Evolutionary conservation across 2,888 invertebrate genomes (phyloP), one percentile per base, ranked within the genome.

Genomic region (Chymomyza caudatula): DNA sequence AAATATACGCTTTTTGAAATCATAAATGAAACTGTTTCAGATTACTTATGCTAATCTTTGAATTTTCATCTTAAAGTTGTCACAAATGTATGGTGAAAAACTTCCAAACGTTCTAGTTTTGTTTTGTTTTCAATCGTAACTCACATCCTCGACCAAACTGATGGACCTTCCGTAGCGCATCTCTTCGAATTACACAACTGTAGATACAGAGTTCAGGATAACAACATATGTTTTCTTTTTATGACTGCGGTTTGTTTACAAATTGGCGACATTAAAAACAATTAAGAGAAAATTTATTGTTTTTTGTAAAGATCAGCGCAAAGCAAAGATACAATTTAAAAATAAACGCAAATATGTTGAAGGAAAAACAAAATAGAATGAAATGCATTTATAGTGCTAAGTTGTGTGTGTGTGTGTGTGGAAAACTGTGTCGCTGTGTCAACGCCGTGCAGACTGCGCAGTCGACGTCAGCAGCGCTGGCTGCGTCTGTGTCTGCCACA

Each of bases 351-450:
- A 71, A 76, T 22, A 57, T 64, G 56, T 54, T 65, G 60, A 53
- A 62, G 51, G 63, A 69, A 69, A 69, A 69, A 73, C 60, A 25
- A 47, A 49, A 20, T 22, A 29, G 53, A 61, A 25, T n/a, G 25
- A 23, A 53, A 53, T 70, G 65, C 54, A 51, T 51, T 20, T 13
- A 51, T 20, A 20, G 44, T 37, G 65, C 62, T 4, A 59, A 51
- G 49, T 47, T 55, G 55, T n/a, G 61, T 23, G 66, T 60, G 53
- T 51, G 63, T 63, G 65, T 60, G 57, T 64, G 67, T 71, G 74
- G 77, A 77, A 83, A 82, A 82, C 83, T 82, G 81, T 82, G 81
- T 83, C 81, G 81, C 74, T 80, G 74, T 83, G 83, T 83, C 81
- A 83, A 78, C 71, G 67, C 11, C 8, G 67, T 43, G 60, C 11